Percentiles rank a stretch among this genome's conserved stretches.
Evolutionary conservation across 2,888 invertebrate species (phyloP).

Genomic region (Thereva nobilitata): DNA sequence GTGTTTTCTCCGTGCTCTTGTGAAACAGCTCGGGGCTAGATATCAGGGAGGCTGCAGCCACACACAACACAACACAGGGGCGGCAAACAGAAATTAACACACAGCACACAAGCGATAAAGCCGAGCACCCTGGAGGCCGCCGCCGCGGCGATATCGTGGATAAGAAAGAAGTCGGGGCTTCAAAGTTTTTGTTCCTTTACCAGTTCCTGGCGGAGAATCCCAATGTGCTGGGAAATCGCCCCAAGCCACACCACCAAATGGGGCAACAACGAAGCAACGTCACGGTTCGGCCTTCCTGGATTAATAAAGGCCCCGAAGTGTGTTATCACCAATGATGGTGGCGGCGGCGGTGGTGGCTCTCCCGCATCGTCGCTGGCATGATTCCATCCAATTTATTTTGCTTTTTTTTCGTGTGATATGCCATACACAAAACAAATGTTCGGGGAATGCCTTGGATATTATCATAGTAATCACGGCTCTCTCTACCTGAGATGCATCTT

Average conservation of each 20-base stretch:
- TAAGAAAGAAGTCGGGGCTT: not conserved
- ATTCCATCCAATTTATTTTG: too few relatives aligned
- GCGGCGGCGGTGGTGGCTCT: too few relatives aligned
- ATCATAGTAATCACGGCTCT: not conserved
- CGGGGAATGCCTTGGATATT: not conserved
- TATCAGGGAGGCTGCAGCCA: not conserved
- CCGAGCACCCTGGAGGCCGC: slow-evolving; percentile 1
- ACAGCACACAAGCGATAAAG: slow-evolving; percentile 15
- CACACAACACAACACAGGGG: not conserved
- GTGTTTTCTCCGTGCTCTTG: slow-evolving; percentile 7
- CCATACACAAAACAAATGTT: not conserved
- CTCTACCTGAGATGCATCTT: slow-evolving; percentile 1
- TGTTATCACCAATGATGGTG: too few relatives aligned
- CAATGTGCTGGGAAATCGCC: not conserved
- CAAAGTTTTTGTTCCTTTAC: not conserved
- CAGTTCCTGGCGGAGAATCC: not conserved
- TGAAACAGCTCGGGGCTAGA: not conserved
- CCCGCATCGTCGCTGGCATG: too few relatives aligned
- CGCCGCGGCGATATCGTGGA: not conserved
- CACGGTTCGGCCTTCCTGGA: slow-evolving; percentile 11
- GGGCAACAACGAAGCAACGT: slow-evolving; percentile 13
- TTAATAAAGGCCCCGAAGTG: not conserved
- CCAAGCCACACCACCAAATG: not conserved
- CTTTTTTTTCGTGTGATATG: too few relatives aligned
- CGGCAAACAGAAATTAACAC: slow-evolving; percentile 13